Base-by-base conservation (phyloP, 2,113 vertebrate species). In the Phrynosoma blainvillii region DNA sequence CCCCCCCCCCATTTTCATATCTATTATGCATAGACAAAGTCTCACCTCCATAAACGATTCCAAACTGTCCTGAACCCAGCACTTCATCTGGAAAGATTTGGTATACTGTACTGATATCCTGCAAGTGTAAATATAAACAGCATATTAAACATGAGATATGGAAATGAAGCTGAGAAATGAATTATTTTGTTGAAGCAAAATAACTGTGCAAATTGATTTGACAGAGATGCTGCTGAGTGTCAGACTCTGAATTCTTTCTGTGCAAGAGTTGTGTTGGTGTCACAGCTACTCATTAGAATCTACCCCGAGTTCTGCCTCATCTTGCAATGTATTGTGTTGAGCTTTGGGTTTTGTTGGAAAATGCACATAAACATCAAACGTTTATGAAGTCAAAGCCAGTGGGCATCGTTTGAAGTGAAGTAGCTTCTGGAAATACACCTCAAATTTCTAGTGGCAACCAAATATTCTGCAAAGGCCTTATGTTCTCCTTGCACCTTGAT, bases 41-140 rank as follows among this genome's bases (percentile, higher is more conserved):
- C 96, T 93, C 96, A 99, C 99, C 99, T 97, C 99, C 99, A 66
- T 99, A 99, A 85, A 99, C 99, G 94, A 99, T 99, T 84, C 99
- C 99, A 96, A 99, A 99, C 89, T 99, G 99, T 87, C 99, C 99
- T 3, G 99, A 99, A 68, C 99, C 99, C 12, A 99, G 93, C 79
- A 99, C 99, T 92, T 99, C 99, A 84, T 99, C 99, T 47, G 99
- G 98, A 92, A 99, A 99, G 95, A 99, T 99, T 91, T 99, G 99
- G 92, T 99, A 99, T 0, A 99, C 97, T 5, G 98, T 98, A 93
- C 98, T 99, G 90, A 99, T 99, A 81, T 99, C 98, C 99, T 99
- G 93, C 54, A 87, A 82, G 93, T 66, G 20, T 8, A 94, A 93
- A 87, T 52, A 79, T 76, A 62, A 62, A 94, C 40, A 0, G 85